These are phyloP conservation scores for Tinea trinotella DNA, from an alignment of 2,888 invertebrate species.

Conservation along the genomic window DNA sequence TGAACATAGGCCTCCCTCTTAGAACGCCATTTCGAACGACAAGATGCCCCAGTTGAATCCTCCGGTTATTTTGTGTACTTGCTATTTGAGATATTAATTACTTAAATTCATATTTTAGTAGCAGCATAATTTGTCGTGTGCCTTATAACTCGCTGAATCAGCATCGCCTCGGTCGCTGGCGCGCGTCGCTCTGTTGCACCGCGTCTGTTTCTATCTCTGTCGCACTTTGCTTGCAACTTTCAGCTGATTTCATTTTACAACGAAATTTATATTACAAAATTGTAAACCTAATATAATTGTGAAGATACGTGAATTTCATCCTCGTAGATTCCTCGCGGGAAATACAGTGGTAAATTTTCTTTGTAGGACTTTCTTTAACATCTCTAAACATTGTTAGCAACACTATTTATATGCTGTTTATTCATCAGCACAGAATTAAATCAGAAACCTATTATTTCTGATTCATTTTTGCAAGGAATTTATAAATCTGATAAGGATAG, in stretches of 20 bases:
- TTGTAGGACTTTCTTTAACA: not conserved
- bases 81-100: too few relatives aligned
- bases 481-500: too few relatives aligned
- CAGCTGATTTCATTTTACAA: conserved; percentile 59
- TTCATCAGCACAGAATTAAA: too few relatives aligned
- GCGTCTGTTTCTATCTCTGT: conserved; percentile 60
- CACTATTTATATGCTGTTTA: too few relatives aligned
- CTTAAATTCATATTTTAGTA: not conserved
- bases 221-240: conserved; percentile 55
- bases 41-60: too few relatives aligned
- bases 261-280: conserved; percentile 41
- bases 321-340: not conserved
- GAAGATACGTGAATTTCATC: conserved; percentile 9
- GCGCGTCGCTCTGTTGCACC: conserved; percentile 51
- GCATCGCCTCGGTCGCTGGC: conserved; percentile 30
- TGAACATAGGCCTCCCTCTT: too few relatives aligned
- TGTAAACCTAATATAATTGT: conserved; percentile 27
- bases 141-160: conserved; percentile 40
- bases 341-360: not conserved
- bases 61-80: too few relatives aligned
- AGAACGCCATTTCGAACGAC: too few relatives aligned
- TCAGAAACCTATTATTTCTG: too few relatives aligned
- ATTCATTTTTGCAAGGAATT: too few relatives aligned
- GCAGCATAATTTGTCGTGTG: not conserved
- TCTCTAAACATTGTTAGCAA: too few relatives aligned